A percentile compares a stretch with the other conserved stretches of the same genome.
Conservation (phyloP, 2,113 vertebrate species). For the Etheostoma cragini region DNA sequence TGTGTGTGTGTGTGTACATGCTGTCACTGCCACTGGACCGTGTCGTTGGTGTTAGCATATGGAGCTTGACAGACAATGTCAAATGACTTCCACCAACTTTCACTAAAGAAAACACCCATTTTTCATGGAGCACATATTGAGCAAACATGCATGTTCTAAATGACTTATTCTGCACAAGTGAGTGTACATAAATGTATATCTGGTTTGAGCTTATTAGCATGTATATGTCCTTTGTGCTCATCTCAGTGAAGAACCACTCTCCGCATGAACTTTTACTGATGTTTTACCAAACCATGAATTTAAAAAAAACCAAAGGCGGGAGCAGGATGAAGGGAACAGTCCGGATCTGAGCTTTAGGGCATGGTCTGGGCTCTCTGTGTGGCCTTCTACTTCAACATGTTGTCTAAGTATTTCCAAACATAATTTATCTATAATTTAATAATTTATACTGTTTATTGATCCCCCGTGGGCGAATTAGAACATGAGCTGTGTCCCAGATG, state of each 20-base stretch:
- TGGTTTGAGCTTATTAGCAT: background rate
- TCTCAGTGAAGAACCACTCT: no score
- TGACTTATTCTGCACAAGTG: background rate
- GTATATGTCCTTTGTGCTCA: no score
- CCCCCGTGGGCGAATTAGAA: no score
- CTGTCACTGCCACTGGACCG: constrained; percentile 29
- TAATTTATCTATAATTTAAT: no score
- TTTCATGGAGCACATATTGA: background rate
- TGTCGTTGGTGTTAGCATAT: constrained; percentile 26
- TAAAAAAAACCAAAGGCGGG: no score
- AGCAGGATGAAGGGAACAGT: no score
- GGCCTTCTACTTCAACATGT: background rate
- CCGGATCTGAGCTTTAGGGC: no score
- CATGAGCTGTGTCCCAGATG: background rate
- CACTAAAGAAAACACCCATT: constrained; percentile 1
- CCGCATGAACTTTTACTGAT: no score
- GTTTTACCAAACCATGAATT: no score
- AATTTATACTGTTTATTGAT: no score
- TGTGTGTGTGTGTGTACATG: constrained; percentile 23
- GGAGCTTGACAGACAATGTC: constrained; percentile 46
- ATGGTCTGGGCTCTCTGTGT: no score
- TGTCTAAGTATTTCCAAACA: background rate
- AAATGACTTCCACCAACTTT: constrained; percentile 28
- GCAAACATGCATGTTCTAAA: background rate
- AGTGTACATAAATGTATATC: background rate